A percentile compares a stretch with the other conserved stretches of the same genome.
Evolutionary conservation across 2,113 vertebrate genomes (phyloP).

Genomic region (Oceanites oceanicus): DNA sequence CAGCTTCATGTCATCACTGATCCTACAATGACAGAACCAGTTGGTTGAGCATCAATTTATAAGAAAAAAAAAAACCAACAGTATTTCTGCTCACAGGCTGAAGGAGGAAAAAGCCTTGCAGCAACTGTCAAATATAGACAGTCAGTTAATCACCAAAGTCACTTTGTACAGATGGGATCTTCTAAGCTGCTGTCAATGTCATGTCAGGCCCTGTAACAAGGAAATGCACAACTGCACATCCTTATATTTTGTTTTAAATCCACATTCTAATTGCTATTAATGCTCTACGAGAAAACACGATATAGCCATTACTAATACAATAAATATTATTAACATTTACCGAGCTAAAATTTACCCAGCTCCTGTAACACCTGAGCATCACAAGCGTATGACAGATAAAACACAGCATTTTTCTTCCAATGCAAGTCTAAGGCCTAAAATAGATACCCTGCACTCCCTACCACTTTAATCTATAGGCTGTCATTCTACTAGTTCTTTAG

Average conservation of each 20-base stretch:
- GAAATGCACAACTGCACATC: neutral
- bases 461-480: neutral
- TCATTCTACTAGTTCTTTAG: neutral
- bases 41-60: neutral
- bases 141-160: neutral
- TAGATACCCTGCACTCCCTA: neutral
- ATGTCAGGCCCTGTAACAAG: neutral
- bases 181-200: neutral
- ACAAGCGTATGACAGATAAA: neutral
- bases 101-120: neutral
- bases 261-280: neutral
- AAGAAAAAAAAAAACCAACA: neutral
- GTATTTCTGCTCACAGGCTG: neutral
- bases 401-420: neutral
- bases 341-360: neutral
- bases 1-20: constrained; percentile 87
- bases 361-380: neutral
- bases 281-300: neutral
- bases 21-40: constrained; percentile 68
- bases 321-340: neutral
- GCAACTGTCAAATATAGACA: neutral
- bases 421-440: neutral
- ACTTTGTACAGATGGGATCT: neutral
- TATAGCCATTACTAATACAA: neutral
- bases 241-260: neutral